Evolutionary conservation across 2,797 vertebrate species (phyloP), one percentile per base, ranked within the genome.

Genomic region (Bucorvus abyssinicus): DNA sequence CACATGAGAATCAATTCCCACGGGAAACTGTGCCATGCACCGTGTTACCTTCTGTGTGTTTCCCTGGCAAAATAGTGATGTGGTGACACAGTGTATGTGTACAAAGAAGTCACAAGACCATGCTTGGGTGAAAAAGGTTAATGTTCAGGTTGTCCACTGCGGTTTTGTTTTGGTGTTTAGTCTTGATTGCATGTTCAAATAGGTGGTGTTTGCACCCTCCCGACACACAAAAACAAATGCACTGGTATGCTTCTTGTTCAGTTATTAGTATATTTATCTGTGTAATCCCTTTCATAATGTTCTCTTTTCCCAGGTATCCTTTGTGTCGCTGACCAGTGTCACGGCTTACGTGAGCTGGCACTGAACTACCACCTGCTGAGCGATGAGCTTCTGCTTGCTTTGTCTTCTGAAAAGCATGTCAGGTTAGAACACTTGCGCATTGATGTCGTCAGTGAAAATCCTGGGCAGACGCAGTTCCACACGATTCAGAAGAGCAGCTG

Each of bases 281-380:
- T 9, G 11, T 75, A 65, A 70, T 13, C 15, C 26, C 15, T 71
- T 49, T 29, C 17, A 4, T 36, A 4, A 49, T 42, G 9, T 61
- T 82, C 42, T 75, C 32, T 63, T 55, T 87, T 68, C 90, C 16
- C 94, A 99, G 99, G 99, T 70, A 99, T 99, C 96, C 98, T 99
- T 63, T 99, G 99, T 67, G 99, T 99, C 83, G 99, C 99, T 20
- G 99, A 99, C 97, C 99, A 99, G 96, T 99, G 99, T 93, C 99
- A 99, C 2, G 99, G 99, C 50, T 97, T 99, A 95, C 98, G 99
- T n/a, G 99, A 99, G 96, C 78, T 99, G 91, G 99, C 99, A 0
- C 94, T 99, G 82, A 99, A 99, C 97, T 99, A 99, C 97, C 99
- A 99, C 95, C 98, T 99, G 89, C 89, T 99, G 96, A 99, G 99